phyloP scores from a whole-genome alignment of 2,797 vertebrate species.

The Lepilemur ruficaudatus region DNA sequence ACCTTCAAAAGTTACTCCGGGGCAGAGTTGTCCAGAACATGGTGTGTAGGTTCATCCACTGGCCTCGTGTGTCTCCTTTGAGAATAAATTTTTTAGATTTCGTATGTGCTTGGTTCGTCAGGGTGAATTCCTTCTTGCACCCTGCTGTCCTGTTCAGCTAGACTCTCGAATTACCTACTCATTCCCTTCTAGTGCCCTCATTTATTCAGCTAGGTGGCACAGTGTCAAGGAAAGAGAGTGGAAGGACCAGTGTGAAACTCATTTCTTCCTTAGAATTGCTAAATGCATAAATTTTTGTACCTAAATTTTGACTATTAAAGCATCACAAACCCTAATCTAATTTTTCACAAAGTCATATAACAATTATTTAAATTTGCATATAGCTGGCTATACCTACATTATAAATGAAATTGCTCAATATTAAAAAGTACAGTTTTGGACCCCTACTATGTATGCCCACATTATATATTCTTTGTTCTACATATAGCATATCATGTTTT shows the following conservation, averaged over 20 bases:
- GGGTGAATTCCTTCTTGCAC: background rate
- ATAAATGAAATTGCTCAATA: background rate
- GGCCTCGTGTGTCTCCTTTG: background rate
- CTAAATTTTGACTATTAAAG: background rate
- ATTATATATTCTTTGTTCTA: background rate
- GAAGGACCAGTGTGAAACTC: background rate
- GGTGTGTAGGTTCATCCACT: conserved; percentile 82
- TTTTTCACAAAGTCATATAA: conserved; percentile 20
- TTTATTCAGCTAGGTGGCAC: background rate
- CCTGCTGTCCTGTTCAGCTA: background rate
- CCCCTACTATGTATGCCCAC: background rate
- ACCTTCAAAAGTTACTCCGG: conserved; percentile 92
- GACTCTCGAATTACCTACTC: background rate
- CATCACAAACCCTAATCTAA: background rate
- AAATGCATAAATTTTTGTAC: background rate
- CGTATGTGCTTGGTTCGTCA: background rate
- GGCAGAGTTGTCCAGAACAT: conserved; percentile 91
- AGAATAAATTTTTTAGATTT: background rate
- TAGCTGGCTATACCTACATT: background rate
- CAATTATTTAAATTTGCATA: background rate
- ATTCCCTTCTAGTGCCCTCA: background rate
- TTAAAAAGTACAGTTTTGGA: background rate
- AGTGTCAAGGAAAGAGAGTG: background rate
- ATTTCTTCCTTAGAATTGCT: background rate
- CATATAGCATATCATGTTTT: background rate